Conservation (phyloP, 2,113 vertebrate genomes). For the Leucopsar rothschildi region DNA sequence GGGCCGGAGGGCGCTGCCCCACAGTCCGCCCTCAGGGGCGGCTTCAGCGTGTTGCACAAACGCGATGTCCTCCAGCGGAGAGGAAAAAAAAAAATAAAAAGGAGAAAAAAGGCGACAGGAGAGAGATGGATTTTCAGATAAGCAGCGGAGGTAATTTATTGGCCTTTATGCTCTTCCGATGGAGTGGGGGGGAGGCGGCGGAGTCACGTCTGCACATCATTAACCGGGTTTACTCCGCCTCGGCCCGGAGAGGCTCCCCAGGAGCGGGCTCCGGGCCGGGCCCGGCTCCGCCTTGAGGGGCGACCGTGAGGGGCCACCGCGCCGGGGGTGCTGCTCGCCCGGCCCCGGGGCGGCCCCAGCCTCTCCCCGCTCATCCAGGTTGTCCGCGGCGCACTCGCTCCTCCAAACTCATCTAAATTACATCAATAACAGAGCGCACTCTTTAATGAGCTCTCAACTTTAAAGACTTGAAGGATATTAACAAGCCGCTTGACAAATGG, state of each 20-base stretch:
- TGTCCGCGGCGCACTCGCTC: conserved; percentile 69
- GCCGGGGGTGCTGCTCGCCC: not conserved
- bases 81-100: not conserved
- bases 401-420: conserved; percentile 93
- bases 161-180: conserved; percentile 72
- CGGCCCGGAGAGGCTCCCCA: not conserved
- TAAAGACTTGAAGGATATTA: conserved; percentile 99
- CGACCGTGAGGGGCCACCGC: not conserved
- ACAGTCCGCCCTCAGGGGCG: not conserved
- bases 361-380: conserved; percentile 35
- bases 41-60: conserved; percentile 50
- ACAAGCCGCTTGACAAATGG: conserved; percentile 99
- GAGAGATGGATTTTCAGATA: conserved; percentile 67
- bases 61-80: conserved; percentile 25
- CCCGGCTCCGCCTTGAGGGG: not conserved
- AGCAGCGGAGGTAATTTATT: conserved; percentile 76
- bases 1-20: not conserved
- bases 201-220: conserved; percentile 55
- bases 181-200: conserved; percentile 67
- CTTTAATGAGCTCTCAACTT: conserved; percentile 99
- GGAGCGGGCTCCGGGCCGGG: not conserved
- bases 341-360: not conserved
- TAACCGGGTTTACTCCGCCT: conserved; percentile 54
- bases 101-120: not conserved
- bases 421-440: conserved; percentile 92